A percentile compares a stretch with the other conserved stretches of the same genome.
These are phyloP conservation scores for Sipha flava DNA, from an alignment of 1,140 invertebrate species.

Conservation along the genomic window DNA sequence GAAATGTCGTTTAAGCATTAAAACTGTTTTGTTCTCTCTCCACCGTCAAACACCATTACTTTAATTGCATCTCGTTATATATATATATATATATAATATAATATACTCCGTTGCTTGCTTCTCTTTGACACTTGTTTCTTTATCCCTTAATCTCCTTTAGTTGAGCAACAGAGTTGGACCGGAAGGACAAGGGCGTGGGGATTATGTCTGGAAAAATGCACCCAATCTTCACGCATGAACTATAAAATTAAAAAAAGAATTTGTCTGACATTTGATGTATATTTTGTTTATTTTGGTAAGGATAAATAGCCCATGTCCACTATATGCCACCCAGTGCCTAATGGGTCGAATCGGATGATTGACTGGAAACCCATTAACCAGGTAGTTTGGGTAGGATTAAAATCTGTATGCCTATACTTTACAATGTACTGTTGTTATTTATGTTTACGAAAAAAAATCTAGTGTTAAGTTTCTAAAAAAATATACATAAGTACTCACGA, in stretches of 20 bases:
- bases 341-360: constrained; percentile 28
- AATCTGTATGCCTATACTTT: not conserved
- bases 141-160: not conserved
- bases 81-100: not conserved
- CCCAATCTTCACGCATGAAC: constrained; percentile 16
- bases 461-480: not conserved
- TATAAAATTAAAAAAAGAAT: constrained; percentile 20
- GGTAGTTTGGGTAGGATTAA: constrained; percentile 18
- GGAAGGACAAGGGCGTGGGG: not conserved
- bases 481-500: not conserved
- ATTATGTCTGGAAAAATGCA: not conserved
- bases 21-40: constrained; percentile 14
- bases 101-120: not conserved
- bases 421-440: not conserved
- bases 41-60: constrained; percentile 27
- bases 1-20: constrained; percentile 32
- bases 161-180: not conserved
- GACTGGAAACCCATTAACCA: constrained; percentile 19
- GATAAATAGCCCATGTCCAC: not conserved
- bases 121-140: constrained; percentile 21
- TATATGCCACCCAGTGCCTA: constrained; percentile 17
- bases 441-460: not conserved
- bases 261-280: constrained; percentile 3
- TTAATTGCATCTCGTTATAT: constrained; percentile 21
- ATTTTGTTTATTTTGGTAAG: not conserved